Percentiles rank a stretch among this genome's conserved stretches.
Evolutionary conservation across 2,113 vertebrate genomes (phyloP).

Genomic region (Falco punctatus): DNA sequence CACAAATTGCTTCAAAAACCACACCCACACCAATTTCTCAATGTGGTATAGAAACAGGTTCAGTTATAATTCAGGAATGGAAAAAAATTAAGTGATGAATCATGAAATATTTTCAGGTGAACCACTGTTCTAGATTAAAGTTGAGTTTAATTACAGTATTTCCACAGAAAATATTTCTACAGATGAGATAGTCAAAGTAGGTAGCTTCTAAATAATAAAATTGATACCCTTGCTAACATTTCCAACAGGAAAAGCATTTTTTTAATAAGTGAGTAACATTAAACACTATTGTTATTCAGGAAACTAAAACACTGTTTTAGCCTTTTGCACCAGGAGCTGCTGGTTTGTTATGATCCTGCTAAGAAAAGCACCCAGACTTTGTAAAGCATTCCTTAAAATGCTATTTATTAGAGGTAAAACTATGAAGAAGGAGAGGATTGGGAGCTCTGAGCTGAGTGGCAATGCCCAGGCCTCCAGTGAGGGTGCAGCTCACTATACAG

Average conservation of each 20-base stretch:
- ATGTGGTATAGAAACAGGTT: neutral
- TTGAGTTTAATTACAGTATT: neutral
- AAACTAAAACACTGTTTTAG: neutral
- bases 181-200: neutral
- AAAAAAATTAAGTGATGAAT: neutral
- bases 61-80: neutral
- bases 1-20: neutral
- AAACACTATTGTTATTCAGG: neutral
- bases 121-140: neutral
- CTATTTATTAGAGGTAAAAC: neutral
- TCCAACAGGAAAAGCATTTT: neutral
- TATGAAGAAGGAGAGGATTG: neutral
- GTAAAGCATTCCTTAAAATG: neutral
- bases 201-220: neutral
- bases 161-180: neutral
- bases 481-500: accelerated
- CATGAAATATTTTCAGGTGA: neutral
- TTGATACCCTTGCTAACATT: neutral
- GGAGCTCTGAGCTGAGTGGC: neutral
- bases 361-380: neutral
- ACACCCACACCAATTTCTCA: neutral
- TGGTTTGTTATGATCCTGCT: neutral
- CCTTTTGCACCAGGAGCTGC: neutral
- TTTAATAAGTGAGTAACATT: neutral
- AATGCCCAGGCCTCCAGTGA: neutral